phyloP scores from a whole-genome alignment of 2,113 vertebrate genomes.

The Canis aureus region DNA sequence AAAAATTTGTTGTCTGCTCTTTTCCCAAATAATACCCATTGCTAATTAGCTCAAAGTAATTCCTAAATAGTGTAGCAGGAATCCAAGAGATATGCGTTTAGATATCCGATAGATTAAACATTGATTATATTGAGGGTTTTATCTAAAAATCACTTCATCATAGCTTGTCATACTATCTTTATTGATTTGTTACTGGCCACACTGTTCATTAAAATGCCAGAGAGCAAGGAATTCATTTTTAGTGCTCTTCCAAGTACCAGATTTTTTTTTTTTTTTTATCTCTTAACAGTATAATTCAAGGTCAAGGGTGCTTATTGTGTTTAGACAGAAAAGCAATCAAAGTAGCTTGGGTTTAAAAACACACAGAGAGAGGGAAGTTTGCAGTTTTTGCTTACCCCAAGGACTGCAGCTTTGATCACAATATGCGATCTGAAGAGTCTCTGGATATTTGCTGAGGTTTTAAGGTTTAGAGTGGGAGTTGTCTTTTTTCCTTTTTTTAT shows the following conservation, averaged over 20 bases:
- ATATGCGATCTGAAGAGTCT: slow-evolving; percentile 55
- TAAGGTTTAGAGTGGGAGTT: slow-evolving; percentile 66
- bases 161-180: slow-evolving; percentile 60
- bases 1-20: neutral
- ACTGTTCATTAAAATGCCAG: slow-evolving; percentile 74
- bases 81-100: neutral
- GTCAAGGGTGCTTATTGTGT: slow-evolving; percentile 77
- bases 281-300: slow-evolving; percentile 74
- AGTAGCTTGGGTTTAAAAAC: slow-evolving; percentile 63
- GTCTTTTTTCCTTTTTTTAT: neutral
- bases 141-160: slow-evolving; percentile 64
- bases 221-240: slow-evolving; percentile 72
- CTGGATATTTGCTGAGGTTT: slow-evolving; percentile 68
- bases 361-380: slow-evolving; percentile 35
- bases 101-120: neutral
- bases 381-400: slow-evolving; percentile 62
- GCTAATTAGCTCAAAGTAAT: slow-evolving; percentile 24
- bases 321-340: slow-evolving; percentile 79
- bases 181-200: slow-evolving; percentile 68
- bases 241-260: slow-evolving; percentile 58
- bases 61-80: neutral
- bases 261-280: slow-evolving; percentile 80
- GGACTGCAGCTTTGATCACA: slow-evolving; percentile 70
- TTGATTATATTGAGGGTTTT: slow-evolving; percentile 58
- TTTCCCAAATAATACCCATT: neutral